A percentile compares a stretch with the other conserved stretches of the same genome.
phyloP scores from a whole-genome alignment of 2,888 invertebrate species.

The Tanaodytes sp. region DNA sequence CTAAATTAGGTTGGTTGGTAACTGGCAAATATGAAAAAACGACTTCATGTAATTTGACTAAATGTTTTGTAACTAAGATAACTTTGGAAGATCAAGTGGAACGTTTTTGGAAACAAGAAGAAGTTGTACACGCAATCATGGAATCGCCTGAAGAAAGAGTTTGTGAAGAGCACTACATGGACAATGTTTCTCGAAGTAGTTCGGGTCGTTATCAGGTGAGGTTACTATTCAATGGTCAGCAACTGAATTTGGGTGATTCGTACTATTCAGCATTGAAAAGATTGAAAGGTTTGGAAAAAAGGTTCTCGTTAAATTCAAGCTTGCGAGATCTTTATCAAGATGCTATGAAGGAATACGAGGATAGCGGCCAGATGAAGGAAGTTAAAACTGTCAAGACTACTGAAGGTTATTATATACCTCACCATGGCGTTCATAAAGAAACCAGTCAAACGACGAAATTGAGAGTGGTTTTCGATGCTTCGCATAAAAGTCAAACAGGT shows the following conservation, averaged over 20 bases:
- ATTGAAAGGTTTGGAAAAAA: slow-evolving; percentile 4
- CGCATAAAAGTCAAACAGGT: not conserved
- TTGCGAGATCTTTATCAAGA: not conserved
- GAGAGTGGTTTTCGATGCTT: slow-evolving; percentile 15
- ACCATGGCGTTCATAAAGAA: slow-evolving; percentile 9
- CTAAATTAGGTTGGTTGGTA: slow-evolving; percentile 49
- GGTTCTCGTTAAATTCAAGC: not conserved
- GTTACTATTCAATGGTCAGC: slow-evolving; percentile 14
- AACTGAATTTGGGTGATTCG: not conserved
- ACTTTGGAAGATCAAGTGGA: slow-evolving; percentile 17
- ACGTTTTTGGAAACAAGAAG: slow-evolving; percentile 23
- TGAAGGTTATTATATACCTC: not conserved
- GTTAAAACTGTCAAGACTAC: not conserved
- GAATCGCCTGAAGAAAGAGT: slow-evolving; percentile 10
- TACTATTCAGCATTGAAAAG: not conserved
- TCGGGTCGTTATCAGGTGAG: slow-evolving; percentile 15
- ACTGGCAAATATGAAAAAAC: slow-evolving; percentile 19
- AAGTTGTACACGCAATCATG: not conserved
- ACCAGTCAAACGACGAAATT: slow-evolving; percentile 15
- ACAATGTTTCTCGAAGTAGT: not conserved
- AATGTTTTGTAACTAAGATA: not conserved
- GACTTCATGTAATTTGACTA: not conserved
- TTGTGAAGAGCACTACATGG: slow-evolving; percentile 20
- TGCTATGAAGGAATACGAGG: slow-evolving; percentile 1
- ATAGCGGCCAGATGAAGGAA: slow-evolving; percentile 3